Base-by-base conservation (phyloP, 2,888 invertebrate species). In the Campoplex nolae region DNA sequence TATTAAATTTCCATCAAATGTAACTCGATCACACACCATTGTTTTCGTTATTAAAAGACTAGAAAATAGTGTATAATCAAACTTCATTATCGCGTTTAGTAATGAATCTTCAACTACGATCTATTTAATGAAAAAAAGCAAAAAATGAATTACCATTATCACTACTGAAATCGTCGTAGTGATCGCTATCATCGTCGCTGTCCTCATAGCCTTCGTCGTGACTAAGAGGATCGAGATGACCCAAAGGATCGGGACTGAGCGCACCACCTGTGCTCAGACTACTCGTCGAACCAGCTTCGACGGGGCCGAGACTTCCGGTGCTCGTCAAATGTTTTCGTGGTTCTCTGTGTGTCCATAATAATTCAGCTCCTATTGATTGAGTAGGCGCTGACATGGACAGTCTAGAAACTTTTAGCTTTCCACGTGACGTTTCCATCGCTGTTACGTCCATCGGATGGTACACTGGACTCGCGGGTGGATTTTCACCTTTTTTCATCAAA, bases 351-450 rank as follows among this genome's bases (percentile, higher is more conserved):
- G 97, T 97, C 98, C 98, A 98, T 88, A 98, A 97, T 95, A 97
- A 95, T 89, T 98, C 98, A 90, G 97, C 95, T 48, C 97, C 97
- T 89, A 97, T 96, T 2, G 93, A 91, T 94, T 98, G 97, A 80
- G 98, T 97, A 4, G 98, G 98, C 45, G 98, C 98, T 75, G 98
- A 98, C 73, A 98, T 97, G 3, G 98, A 98, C 3, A 98, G 95
- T 84, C 98, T 96, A 48, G 97, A 96, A 86, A 95, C 95, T 86
- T 95, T 94, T 89, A 95, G 94, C 88, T 95, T 95, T 88, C 89
- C 86, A n/a, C 89, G 89, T 11, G 88, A 86, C 16, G 88, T 87
- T 56, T 93, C 93, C 88, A 90, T 84, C 67, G 92, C 91, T 62
- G 82, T 48, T 89, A 89, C 71, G 7, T 89, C 89, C 74, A 80